phyloP scores from a whole-genome alignment of 2,888 invertebrate genomes.

The Andrena camellia region DNA sequence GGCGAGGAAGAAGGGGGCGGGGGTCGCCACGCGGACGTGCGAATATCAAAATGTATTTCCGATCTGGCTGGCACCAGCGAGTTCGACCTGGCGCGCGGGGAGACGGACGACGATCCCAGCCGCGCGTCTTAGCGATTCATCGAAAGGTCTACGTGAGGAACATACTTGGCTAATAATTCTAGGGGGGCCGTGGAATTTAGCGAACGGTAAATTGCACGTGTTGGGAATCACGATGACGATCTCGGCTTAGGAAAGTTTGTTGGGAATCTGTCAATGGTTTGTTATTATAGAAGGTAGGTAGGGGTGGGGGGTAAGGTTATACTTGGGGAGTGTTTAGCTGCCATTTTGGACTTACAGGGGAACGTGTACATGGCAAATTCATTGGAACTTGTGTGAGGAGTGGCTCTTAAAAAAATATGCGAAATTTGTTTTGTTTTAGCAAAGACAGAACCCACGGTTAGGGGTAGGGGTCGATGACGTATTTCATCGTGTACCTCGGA shows the following conservation, averaged over 20 bases:
- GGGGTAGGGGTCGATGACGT: too few species aligned
- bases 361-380: too few species aligned
- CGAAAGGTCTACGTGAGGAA: conserved; percentile 47
- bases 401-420: too few species aligned
- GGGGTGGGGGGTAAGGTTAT: not conserved
- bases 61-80: not conserved
- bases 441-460: too few species aligned
- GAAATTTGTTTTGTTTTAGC: too few species aligned
- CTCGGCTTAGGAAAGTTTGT: conserved; percentile 5
- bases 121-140: conserved; percentile 43
- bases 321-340: too few species aligned
- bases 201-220: conserved; percentile 42
- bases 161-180: conserved; percentile 37
- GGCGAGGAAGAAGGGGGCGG: not conserved
- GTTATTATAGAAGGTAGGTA: not conserved
- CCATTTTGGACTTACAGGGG: too few species aligned
- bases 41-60: conserved; percentile 42
- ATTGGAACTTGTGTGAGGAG: too few species aligned
- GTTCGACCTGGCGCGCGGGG: not conserved
- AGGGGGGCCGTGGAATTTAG: conserved; percentile 10
- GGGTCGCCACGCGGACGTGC: conserved; percentile 2
- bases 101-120: not conserved
- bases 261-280: not conserved
- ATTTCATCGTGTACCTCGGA: too few species aligned
- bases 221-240: conserved; percentile 31